Conservation (phyloP, 1,140 invertebrate genomes). For the Drosophila carrolli region DNA sequence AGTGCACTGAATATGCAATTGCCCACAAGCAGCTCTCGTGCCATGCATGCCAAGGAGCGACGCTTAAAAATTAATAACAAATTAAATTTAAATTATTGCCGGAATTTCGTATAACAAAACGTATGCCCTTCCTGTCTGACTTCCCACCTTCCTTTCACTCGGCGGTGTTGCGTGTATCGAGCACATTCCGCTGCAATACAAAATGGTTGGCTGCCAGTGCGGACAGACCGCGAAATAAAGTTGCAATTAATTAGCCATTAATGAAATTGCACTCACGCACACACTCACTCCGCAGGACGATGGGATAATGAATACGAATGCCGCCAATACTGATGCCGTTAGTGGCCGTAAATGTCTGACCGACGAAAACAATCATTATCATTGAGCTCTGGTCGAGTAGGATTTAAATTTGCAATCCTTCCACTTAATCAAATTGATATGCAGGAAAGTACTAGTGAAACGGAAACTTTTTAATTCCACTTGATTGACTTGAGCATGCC, state of each 20-base stretch:
- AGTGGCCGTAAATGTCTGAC: slow-evolving; percentile 35
- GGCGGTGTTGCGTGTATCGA: slow-evolving; percentile 44
- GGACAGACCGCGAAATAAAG: slow-evolving; percentile 55
- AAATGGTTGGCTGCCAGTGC: slow-evolving; percentile 47
- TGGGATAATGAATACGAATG: slow-evolving; percentile 52
- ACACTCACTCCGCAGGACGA: background rate
- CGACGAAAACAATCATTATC: slow-evolving; percentile 33
- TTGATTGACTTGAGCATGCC: background rate
- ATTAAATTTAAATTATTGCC: slow-evolving; percentile 68
- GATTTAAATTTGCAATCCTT: slow-evolving; percentile 32
- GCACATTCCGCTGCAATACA: slow-evolving; percentile 50
- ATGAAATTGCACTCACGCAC: slow-evolving; percentile 43
- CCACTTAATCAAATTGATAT: slow-evolving; percentile 38
- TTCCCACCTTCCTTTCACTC: slow-evolving; percentile 5
- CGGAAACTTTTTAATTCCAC: slow-evolving; percentile 23
- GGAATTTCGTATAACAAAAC: slow-evolving; percentile 73
- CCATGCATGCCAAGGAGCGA: slow-evolving; percentile 40
- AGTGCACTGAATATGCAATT: slow-evolving; percentile 49
- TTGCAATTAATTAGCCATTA: slow-evolving; percentile 77
- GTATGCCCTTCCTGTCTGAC: slow-evolving; percentile 29
- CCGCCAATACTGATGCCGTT: slow-evolving; percentile 36
- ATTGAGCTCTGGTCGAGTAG: background rate
- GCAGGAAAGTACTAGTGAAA: slow-evolving; percentile 7
- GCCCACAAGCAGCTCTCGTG: slow-evolving; percentile 42
- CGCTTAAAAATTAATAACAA: slow-evolving; percentile 70